Evolutionary conservation across 2,113 vertebrate genomes (phyloP).

Genomic region (Hydropotes inermis): DNA sequence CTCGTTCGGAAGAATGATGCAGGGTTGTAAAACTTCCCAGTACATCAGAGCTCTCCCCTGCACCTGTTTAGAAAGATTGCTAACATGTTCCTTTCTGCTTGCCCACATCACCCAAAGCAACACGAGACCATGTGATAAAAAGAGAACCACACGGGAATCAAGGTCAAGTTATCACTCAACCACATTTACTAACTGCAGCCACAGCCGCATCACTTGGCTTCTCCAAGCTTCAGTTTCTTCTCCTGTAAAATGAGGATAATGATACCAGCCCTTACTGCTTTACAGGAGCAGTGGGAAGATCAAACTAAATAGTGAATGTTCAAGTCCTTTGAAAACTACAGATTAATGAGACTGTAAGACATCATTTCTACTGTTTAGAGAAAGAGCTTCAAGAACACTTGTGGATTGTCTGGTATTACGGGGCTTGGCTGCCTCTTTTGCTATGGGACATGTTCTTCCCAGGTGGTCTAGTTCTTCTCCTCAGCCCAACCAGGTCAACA

Average conservation of each 20-base stretch:
- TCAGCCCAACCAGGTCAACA: background rate
- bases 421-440: background rate
- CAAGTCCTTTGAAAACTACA: conserved; percentile 26
- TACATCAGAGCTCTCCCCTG: background rate
- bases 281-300: background rate
- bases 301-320: background rate
- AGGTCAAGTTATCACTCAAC: background rate
- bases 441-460: background rate
- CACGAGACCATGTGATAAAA: background rate
- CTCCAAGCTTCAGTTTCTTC: background rate
- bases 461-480: background rate
- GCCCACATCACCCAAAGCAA: background rate
- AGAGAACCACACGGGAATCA: background rate
- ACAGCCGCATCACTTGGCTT: background rate
- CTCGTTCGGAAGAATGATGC: background rate
- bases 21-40: background rate
- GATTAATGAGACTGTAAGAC: background rate
- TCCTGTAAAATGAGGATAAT: background rate
- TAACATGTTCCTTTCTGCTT: background rate
- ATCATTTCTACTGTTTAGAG: background rate
- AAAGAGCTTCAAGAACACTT: background rate
- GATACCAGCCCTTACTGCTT: background rate
- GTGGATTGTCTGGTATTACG: background rate
- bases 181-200: background rate
- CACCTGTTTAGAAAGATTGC: background rate